Evolutionary conservation across 2,113 vertebrate genomes (phyloP).

Genomic region (Gopherus evgoodei): DNA sequence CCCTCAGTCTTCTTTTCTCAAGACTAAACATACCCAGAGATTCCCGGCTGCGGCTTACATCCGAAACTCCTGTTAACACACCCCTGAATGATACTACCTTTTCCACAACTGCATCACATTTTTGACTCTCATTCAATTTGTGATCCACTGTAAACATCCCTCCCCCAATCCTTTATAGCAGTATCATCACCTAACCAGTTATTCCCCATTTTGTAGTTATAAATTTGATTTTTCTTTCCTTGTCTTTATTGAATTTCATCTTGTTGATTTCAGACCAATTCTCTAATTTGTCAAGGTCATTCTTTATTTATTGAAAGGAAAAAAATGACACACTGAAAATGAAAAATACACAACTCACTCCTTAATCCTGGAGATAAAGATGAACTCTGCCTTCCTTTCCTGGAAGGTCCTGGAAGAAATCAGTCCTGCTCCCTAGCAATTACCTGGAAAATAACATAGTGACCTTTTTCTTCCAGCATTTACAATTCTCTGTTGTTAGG

Average conservation of each 20-base stretch:
- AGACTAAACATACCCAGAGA: not conserved
- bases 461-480: not conserved
- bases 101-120: not conserved
- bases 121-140: not conserved
- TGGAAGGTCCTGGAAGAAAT: not conserved
- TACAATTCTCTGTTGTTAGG: not conserved
- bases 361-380: slow-evolving; percentile 3
- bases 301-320: not conserved
- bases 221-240: not conserved
- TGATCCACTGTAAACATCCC: not conserved
- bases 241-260: not conserved
- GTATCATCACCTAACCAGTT: too few relatives aligned
- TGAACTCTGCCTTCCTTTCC: not conserved
- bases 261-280: too few relatives aligned
- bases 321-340: not conserved
- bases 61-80: not conserved
- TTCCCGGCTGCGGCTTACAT: too few relatives aligned
- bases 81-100: not conserved
- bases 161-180: too few relatives aligned
- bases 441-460: not conserved
- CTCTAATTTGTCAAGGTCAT: not conserved
- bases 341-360: not conserved
- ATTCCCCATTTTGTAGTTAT: too few relatives aligned
- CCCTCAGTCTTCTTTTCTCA: not conserved
- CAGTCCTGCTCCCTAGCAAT: not conserved